Base-by-base conservation (phyloP, 2,113 vertebrate species). In the Rhinopomastus cyanomelas region DNA sequence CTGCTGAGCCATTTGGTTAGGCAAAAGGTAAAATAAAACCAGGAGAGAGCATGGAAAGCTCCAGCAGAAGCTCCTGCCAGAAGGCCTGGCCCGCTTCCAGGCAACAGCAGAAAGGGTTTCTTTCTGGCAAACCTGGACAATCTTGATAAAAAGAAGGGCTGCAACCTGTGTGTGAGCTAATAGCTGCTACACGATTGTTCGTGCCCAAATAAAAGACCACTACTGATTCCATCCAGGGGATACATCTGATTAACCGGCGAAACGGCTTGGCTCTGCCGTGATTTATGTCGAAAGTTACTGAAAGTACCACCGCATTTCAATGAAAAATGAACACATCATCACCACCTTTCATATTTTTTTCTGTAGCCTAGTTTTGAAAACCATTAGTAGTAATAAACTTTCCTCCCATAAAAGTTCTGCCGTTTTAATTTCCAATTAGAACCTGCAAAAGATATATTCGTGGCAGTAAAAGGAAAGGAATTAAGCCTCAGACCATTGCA, bases 401-500 rank as follows among this genome's bases (percentile, higher is more conserved):
- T 93, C 84, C 90, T 95, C 90, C 86, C 88, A 90, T 96, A 88
- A 94, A 95, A 93, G 74, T 84, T 94, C 86, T 95, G 84, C 81
- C 78, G 88, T 93, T 91, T 94, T 95, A 94, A 95, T 93, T 94
- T 95, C 95, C 85, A 95, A 89, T 96, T 95, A 94, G 91, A 95
- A 86, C 87, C 88, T 89, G 92, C 94, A 94, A 51, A 90, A 94
- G 94, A 96, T 95, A 91, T 93, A 86, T 88, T 80, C 9, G 2
- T 91, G 91, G 95, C 90, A 92, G 92, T 94, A 91, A 94, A 96
- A 93, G 81, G 21, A 81, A 68, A 94, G 88, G 84, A 90, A 94
- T 93, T 75, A 90, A 87, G 86, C 65, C 84, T 90, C 76, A 51
- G 73, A 30, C 95, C 73, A 12, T 67, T 67, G 86, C 81, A 62